Evolutionary conservation across 30 jellyfish, hydroid and myxozoan genomes (phyloP).

Genomic region (Mastigias papua): DNA sequence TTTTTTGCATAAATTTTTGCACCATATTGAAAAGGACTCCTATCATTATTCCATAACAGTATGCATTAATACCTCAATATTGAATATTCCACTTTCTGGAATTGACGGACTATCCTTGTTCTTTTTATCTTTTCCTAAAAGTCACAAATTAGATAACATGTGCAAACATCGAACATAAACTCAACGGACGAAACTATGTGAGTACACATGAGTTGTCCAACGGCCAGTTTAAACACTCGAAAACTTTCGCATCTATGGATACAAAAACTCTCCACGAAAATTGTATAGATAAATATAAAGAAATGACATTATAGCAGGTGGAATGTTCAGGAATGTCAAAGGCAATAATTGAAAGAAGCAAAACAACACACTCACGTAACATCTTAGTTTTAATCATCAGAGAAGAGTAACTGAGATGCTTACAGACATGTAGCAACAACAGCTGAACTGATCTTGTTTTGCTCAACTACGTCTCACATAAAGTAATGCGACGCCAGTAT

Average conservation of each 20-base stretch:
- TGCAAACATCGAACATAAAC: neutral
- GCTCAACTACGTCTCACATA: neutral
- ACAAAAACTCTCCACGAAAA: too few species aligned
- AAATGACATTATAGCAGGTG: too few species aligned
- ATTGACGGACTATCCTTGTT: slow-evolving; percentile 70
- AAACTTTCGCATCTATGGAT: too few species aligned
- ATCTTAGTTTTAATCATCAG: neutral
- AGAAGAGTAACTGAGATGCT: neutral
- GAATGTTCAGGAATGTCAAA: too few species aligned
- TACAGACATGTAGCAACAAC: neutral
- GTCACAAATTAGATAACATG: neutral
- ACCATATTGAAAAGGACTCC: neutral
- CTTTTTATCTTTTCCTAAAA: slow-evolving; percentile 59
- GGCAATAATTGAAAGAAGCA: too few species aligned
- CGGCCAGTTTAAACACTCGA: too few species aligned
- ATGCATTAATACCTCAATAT: slow-evolving; percentile 16
- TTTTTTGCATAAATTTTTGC: too few species aligned
- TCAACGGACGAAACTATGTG: too few species aligned
- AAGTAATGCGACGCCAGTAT: neutral
- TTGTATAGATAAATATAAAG: too few species aligned
- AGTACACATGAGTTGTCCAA: too few species aligned
- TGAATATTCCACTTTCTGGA: slow-evolving; percentile 77
- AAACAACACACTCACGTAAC: too few species aligned
- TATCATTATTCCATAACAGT: too few species aligned
- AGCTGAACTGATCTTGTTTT: neutral